Evolutionary conservation across 2,113 vertebrate species (phyloP), one percentile per base, ranked within the genome.

Genomic region (Triplophysa dalaica): DNA sequence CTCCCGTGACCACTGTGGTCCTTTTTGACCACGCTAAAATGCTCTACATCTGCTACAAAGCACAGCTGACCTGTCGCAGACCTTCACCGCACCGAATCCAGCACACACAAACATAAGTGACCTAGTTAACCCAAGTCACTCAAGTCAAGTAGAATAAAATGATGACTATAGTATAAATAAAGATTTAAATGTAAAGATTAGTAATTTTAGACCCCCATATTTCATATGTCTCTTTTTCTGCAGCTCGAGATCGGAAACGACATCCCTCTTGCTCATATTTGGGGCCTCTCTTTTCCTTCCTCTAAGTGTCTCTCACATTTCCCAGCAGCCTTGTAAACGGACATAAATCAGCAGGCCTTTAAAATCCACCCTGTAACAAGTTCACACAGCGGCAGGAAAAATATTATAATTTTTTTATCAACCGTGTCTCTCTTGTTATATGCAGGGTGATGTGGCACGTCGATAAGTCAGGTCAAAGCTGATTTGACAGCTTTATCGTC

Each of bases 401-500:
- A 61, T 50, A 22, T 62, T 45, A 9, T 74, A 3, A 54, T 13
- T 12, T 62, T 65, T 75, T 64, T 77, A 43, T 9, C 2, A 69
- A 11, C 52, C 43, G 11, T 56, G 69, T 54, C 48, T 58, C 38
- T 77, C 22, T 64, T 43, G 48, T 50, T 52, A 60, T 33, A 60
- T 45, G 45, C 26, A n/a, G 82, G 85, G 29, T 77, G 66, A 87
- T 81, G 83, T 84, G 86, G 83, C 79, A 77, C 41, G 48, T 56
- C 62, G 85, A 91, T 89, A 87, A 81, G 86, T 87, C 79, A 79
- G 83, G 82, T 81, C 64, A 79, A 54, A 85, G 88, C 82, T 85
- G 86, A 91, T 91, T 86, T 87, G 85, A 87, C 87, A 87, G 85
- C 78, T 89, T 85, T 82, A 90, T 91, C 87, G 67, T 81, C 81